phyloP scores from a whole-genome alignment of 2,113 vertebrate species.

The Irena cyanogastra region DNA sequence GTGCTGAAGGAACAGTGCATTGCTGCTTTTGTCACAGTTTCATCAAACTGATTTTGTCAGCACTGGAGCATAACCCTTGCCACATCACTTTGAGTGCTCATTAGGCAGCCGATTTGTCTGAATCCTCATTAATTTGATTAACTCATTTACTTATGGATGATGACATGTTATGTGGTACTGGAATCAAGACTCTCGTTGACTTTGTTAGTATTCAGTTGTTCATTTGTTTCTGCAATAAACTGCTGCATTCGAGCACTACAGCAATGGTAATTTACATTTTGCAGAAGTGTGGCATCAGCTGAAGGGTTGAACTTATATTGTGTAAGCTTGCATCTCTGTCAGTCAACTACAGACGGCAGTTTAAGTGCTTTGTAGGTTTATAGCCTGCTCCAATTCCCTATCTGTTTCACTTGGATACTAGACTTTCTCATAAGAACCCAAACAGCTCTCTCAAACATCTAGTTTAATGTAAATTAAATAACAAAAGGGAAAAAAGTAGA shows the following conservation, averaged over 20 bases:
- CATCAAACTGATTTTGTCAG: constrained; percentile 76
- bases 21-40: constrained; percentile 68
- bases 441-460: neutral
- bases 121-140: constrained; percentile 89
- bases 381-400: neutral
- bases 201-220: constrained; percentile 41
- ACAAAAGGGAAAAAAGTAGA: neutral
- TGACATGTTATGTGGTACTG: constrained; percentile 77
- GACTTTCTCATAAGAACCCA: neutral
- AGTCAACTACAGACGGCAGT: neutral
- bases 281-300: neutral
- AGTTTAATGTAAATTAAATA: neutral
- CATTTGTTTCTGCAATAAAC: neutral
- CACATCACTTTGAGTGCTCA: constrained; percentile 74
- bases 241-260: neutral
- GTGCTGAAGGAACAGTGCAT: constrained; percentile 49
- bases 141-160: constrained; percentile 84
- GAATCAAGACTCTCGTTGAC: neutral
- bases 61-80: constrained; percentile 80
- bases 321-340: neutral
- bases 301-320: neutral
- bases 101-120: constrained; percentile 74
- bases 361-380: neutral
- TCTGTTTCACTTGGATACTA: neutral
- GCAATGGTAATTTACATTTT: neutral